phyloP scores from a whole-genome alignment of 2,888 invertebrate genomes.

The Bruchidius siliquastri region DNA sequence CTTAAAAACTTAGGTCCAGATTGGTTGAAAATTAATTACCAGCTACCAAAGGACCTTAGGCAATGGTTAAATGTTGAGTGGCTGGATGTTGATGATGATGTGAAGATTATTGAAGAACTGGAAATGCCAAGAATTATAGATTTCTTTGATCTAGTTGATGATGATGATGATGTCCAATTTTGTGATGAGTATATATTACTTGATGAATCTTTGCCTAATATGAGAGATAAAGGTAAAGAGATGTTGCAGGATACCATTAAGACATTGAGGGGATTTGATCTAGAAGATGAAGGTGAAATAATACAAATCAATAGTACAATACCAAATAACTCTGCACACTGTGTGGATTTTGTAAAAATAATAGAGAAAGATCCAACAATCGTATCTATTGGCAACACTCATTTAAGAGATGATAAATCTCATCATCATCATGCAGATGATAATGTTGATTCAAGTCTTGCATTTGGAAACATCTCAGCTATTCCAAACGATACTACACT shows the following conservation, averaged over 20 bases:
- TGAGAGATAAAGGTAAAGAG: neutral
- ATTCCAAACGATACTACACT: neutral
- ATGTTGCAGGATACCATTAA: neutral
- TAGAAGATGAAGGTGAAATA: slow-evolving; percentile 18
- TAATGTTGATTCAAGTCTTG: neutral
- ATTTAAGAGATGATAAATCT: neutral
- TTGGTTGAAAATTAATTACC: slow-evolving; percentile 45
- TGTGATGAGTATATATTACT: slow-evolving; percentile 33
- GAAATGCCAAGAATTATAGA: slow-evolving; percentile 19
- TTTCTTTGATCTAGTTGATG: slow-evolving; percentile 29
- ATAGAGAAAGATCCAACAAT: neutral
- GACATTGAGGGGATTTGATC: slow-evolving; percentile 12
- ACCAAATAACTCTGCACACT: neutral
- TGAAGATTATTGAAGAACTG: slow-evolving; percentile 25
- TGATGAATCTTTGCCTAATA: slow-evolving; percentile 13
- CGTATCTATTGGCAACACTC: neutral
- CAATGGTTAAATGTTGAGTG: slow-evolving; percentile 45
- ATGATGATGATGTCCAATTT: slow-evolving; percentile 30
- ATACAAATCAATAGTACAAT: slow-evolving; percentile 12
- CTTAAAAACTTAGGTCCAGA: slow-evolving; percentile 37
- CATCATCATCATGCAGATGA: too few species aligned
- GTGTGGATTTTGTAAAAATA: neutral
- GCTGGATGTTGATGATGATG: slow-evolving; percentile 36
- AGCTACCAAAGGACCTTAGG: slow-evolving; percentile 44
- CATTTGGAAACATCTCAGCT: neutral